phyloP scores from a whole-genome alignment of 2,113 vertebrate species.

The Megaceryle torquata region DNA sequence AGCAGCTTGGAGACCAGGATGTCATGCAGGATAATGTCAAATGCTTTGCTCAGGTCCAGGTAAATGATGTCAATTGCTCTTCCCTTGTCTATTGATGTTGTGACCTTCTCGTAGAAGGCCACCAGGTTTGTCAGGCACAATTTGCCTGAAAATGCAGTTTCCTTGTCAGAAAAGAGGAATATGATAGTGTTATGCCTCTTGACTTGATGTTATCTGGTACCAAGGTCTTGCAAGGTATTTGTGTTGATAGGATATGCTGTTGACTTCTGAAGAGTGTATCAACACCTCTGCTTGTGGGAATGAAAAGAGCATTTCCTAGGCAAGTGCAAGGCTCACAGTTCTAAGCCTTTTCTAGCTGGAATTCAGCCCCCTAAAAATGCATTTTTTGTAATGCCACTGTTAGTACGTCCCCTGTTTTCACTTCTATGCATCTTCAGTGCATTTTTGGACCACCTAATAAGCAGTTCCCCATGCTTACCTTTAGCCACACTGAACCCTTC shows the following conservation, averaged over 20 bases:
- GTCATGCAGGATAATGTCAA: too few relatives aligned
- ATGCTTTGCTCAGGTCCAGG: too few relatives aligned
- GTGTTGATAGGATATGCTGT: not conserved
- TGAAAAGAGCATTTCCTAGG: not conserved
- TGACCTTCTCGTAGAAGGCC: too few relatives aligned
- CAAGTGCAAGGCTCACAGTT: not conserved
- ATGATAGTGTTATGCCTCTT: not conserved
- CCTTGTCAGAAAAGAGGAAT: not conserved
- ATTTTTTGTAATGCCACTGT: not conserved
- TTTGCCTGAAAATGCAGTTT: not conserved
- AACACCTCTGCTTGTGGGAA: not conserved
- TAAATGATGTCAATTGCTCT: too few relatives aligned
- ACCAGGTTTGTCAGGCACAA: too few relatives aligned
- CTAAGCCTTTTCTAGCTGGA: not conserved
- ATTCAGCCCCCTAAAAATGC: not conserved
- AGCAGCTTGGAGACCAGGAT: too few relatives aligned
- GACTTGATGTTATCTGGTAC: not conserved
- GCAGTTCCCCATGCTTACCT: fast-evolving
- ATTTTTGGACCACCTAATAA: not conserved
- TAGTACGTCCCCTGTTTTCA: not conserved
- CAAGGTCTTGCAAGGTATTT: not conserved
- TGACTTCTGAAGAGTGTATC: not conserved
- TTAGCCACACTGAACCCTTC: not conserved
- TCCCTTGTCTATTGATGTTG: too few relatives aligned
- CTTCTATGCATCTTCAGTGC: not conserved